Evolutionary conservation across 1,140 invertebrate species (phyloP).

Genomic region (Mylabris phalerata): DNA sequence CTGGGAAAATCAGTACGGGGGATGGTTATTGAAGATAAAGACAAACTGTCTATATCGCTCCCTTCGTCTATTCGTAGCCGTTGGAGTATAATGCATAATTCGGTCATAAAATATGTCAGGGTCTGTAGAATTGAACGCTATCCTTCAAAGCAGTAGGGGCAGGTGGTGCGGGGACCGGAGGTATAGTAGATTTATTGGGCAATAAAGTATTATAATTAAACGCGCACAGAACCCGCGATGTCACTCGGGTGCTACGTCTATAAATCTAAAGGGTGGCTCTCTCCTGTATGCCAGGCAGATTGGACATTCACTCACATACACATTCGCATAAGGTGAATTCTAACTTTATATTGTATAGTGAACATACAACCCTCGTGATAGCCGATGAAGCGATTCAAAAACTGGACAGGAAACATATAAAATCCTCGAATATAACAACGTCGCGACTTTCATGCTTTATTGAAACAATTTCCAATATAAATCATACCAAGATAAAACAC

Average conservation of each 20-base stretch:
- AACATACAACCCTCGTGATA: conserved; percentile 24
- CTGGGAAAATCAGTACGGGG: no score
- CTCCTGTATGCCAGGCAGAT: conserved; percentile 15
- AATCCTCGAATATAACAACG: background rate
- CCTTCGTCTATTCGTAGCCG: no score
- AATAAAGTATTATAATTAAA: conserved; percentile 47
- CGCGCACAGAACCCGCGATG: conserved; percentile 41
- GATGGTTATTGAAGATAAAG: no score
- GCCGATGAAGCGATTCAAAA: background rate
- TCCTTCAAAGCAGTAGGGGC: conserved; percentile 40
- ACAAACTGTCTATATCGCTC: no score
- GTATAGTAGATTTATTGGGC: conserved; percentile 42
- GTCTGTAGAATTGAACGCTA: conserved; percentile 43
- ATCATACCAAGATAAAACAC: conserved; percentile 20
- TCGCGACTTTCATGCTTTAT: conserved; percentile 24
- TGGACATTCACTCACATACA: conserved; percentile 14
- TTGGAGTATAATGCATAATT: conserved; percentile 44
- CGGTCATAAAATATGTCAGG: conserved; percentile 45
- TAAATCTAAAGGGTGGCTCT: conserved; percentile 37
- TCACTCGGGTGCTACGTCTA: conserved; percentile 41
- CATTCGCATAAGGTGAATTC: background rate
- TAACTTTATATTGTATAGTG: conserved; percentile 3
- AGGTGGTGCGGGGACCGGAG: conserved; percentile 26
- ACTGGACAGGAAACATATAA: conserved; percentile 1
- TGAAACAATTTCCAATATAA: conserved; percentile 27